A percentile compares a stretch with the other conserved stretches of the same genome.
These are phyloP conservation scores for Hippocampus mohnikei DNA, from an alignment of 2,113 vertebrate genomes.

Conservation along the genomic window DNA sequence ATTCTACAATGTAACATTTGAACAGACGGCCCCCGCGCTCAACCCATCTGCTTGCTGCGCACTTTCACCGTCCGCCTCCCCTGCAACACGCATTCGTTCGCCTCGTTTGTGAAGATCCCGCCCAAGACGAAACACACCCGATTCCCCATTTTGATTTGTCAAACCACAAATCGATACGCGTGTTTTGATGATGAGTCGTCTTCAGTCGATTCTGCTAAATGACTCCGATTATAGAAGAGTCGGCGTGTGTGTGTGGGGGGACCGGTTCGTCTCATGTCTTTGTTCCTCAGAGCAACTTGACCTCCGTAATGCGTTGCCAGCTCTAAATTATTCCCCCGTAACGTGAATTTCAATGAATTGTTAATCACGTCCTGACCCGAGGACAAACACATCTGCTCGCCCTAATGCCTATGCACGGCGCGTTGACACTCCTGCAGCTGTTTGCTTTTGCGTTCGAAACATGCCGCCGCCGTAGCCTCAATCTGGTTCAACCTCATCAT, in stretches of 20 bases:
- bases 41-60: slow-evolving; percentile 45
- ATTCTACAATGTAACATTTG: slow-evolving; percentile 25
- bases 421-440: background rate
- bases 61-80: slow-evolving; percentile 42
- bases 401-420: background rate
- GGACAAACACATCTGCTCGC: slow-evolving; percentile 17
- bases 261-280: slow-evolving; percentile 5
- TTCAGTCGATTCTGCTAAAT: slow-evolving; percentile 2
- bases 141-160: background rate
- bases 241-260: background rate
- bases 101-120: slow-evolving; percentile 3
- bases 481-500: background rate
- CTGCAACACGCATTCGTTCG: slow-evolving; percentile 29
- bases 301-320: slow-evolving; percentile 22
- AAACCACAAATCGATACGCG: background rate
- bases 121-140: slow-evolving; percentile 2
- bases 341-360: slow-evolving; percentile 24
- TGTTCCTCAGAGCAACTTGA: slow-evolving; percentile 1
- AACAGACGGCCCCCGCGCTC: slow-evolving; percentile 38
- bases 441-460: slow-evolving; percentile 4
- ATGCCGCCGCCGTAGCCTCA: background rate
- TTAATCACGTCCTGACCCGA: slow-evolving; percentile 37
- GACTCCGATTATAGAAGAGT: background rate
- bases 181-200: background rate
- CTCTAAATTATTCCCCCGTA: slow-evolving; percentile 1